Evolutionary conservation across 1,140 invertebrate species (phyloP).

Genomic region (Sarcophaga peregrina): DNA sequence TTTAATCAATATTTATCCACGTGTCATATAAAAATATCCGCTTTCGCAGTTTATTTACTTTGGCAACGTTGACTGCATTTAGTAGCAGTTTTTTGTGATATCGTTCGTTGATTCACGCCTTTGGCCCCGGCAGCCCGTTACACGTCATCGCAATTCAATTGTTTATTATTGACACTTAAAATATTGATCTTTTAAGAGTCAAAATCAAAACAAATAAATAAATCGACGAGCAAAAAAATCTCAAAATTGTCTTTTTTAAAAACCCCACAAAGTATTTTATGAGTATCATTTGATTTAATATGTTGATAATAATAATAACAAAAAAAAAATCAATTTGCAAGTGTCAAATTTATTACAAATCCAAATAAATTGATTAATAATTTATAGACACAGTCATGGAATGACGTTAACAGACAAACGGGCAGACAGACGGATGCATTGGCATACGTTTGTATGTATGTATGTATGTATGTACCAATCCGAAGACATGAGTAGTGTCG

Average conservation of each 20-base stretch:
- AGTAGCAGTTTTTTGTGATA: not conserved
- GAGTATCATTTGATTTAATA: constrained; percentile 6
- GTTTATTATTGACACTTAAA: not conserved
- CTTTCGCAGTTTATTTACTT: constrained; percentile 22
- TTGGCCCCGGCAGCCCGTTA: too few relatives aligned
- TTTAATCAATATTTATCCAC: constrained; percentile 30
- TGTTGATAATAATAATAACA: constrained; percentile 25
- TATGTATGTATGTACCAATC: too few relatives aligned
- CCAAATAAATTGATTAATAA: constrained; percentile 27
- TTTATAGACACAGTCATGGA: constrained; percentile 18
- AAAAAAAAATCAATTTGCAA: constrained; percentile 38
- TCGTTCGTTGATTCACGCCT: not conserved
- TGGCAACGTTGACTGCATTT: constrained; percentile 20
- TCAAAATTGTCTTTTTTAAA: not conserved
- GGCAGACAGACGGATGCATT: not conserved
- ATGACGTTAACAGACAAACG: constrained; percentile 33
- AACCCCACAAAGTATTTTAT: not conserved
- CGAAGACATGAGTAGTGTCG: not conserved
- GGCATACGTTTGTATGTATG: not conserved
- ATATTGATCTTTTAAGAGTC: constrained; percentile 18
- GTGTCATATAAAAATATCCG: constrained; percentile 29
- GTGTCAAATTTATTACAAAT: constrained; percentile 38
- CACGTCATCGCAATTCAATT: not conserved
- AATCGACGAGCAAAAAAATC: not conserved
- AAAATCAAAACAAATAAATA: constrained; percentile 20